Evolutionary conservation across 2,113 vertebrate genomes (phyloP), one percentile per base, ranked within the genome.

Genomic region (Atractosteus spatula): DNA sequence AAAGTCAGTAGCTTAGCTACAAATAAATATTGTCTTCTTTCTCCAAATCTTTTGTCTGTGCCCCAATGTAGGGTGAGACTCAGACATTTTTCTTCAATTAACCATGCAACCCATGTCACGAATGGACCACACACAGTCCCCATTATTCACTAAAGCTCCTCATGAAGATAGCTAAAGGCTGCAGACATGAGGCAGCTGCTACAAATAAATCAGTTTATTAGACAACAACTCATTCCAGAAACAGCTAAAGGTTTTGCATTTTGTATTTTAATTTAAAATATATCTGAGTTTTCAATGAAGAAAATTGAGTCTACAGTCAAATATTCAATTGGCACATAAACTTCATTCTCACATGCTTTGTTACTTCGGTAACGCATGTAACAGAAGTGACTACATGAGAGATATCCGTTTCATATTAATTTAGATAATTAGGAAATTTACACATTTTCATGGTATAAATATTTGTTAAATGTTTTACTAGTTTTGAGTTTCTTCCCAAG

Each of bases 71-170:
- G 0, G 57, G 57, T 41, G n/a, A 65, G n/a, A 51, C 47, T 51
- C 47, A 51, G 10, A 1, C 47, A 1, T 51, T 51, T 51, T 51
- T 51, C 5, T 65, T 65, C 5, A 65, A 65, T 65, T 65, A 65
- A 41, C 17, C 17, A 65, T 65, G 62, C 62, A 29, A 29, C 41
- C 62, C 62, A 65, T 41, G 17, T 16, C 17, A 41, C 4, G 41
- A 41, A 65, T 65, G 41, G 62, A 65, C 62, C 62, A 65, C 62
- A 65, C 62, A 65, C 62, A 41, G 8, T 65, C 62, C 41, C 57
- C n/a, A 16, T 16, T 59, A 13, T 59, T 16, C n/a, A 59, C 29
- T 65, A 41, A 65, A 8, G 41, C 62, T 65, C n/a, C 8, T 29
- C 62, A 65, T 65, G 41, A 65, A 65, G 62, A 65, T 41, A 65